Percentiles rank a stretch among this genome's conserved stretches.
Conservation (phyloP, 2,888 invertebrate species). For the Cabera pusaria region DNA sequence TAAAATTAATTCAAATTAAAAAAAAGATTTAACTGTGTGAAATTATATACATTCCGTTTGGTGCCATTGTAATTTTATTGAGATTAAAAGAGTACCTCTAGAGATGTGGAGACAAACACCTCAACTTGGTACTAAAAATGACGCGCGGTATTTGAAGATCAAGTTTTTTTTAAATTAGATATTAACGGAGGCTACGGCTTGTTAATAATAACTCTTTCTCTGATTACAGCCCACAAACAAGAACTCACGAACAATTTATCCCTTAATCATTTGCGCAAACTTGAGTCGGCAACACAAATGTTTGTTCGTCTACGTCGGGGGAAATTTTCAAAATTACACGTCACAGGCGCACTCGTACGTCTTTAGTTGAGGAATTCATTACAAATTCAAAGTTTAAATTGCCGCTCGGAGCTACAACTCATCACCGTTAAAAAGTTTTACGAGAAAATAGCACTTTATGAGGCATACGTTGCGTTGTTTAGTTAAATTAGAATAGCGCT, state of each 20-base stretch:
- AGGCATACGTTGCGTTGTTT: slow-evolving; percentile 53
- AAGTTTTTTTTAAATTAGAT: too few species aligned
- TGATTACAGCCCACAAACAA: too few species aligned
- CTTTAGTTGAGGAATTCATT: slow-evolving; percentile 61
- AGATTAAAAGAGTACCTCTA: too few species aligned
- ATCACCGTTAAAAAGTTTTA: slow-evolving; percentile 70
- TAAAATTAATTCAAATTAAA: too few species aligned
- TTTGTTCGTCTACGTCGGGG: slow-evolving; percentile 13
- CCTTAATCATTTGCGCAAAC: slow-evolving; percentile 15
- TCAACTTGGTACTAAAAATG: too few species aligned
- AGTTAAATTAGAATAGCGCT: slow-evolving; percentile 57
- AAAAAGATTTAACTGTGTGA: too few species aligned
- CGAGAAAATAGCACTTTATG: slow-evolving; percentile 30
- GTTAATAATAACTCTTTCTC: too few species aligned
- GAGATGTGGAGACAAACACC: too few species aligned
- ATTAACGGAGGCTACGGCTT: too few species aligned
- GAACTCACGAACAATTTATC: slow-evolving; percentile 10
- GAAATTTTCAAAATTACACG: slow-evolving; percentile 48
- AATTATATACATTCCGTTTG: too few species aligned
- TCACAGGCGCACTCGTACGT: slow-evolving; percentile 52
- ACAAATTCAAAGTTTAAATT: slow-evolving; percentile 72
- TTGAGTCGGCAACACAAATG: slow-evolving; percentile 15
- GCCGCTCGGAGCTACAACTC: slow-evolving; percentile 63
- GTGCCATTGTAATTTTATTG: too few species aligned
- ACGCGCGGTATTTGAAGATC: too few species aligned